phyloP scores from a whole-genome alignment of 2,797 vertebrate genomes.

The Pipistrellus pygmaeus region DNA sequence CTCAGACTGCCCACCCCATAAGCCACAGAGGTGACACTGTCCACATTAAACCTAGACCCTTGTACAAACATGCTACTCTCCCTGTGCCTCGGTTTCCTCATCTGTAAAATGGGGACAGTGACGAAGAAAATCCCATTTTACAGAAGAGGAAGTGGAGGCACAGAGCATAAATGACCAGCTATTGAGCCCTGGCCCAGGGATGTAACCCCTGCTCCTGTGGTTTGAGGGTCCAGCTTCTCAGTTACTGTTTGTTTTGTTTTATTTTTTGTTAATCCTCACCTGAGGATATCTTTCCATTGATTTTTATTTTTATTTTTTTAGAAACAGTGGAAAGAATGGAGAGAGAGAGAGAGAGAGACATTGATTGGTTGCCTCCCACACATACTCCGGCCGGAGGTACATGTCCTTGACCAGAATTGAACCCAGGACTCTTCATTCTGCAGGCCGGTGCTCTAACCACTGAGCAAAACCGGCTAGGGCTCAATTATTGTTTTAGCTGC shows the following conservation, averaged over 20 bases:
- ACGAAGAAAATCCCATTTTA: background rate
- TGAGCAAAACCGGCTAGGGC: background rate
- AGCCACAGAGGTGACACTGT: background rate
- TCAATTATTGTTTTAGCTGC: background rate
- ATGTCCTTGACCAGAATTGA: background rate
- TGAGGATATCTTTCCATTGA: background rate
- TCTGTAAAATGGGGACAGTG: background rate
- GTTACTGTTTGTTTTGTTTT: background rate
- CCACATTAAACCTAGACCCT: background rate
- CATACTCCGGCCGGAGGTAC: background rate
- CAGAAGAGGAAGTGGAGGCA: background rate
- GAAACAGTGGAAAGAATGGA: background rate
- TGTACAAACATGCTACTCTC: background rate
- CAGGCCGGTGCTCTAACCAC: background rate
- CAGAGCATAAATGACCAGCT: background rate
- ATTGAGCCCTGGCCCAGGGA: background rate
- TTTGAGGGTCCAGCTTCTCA: background rate
- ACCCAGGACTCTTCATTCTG: background rate
- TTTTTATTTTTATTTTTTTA: background rate
- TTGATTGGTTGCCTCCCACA: background rate
- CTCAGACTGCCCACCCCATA: fast-evolving
- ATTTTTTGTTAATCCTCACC: background rate
- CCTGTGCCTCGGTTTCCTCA: background rate
- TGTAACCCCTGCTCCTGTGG: fast-evolving
- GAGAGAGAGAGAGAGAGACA: background rate